These are phyloP conservation scores for Eupithecia dodoneata DNA, from an alignment of 2,888 invertebrate genomes.

Conservation along the genomic window DNA sequence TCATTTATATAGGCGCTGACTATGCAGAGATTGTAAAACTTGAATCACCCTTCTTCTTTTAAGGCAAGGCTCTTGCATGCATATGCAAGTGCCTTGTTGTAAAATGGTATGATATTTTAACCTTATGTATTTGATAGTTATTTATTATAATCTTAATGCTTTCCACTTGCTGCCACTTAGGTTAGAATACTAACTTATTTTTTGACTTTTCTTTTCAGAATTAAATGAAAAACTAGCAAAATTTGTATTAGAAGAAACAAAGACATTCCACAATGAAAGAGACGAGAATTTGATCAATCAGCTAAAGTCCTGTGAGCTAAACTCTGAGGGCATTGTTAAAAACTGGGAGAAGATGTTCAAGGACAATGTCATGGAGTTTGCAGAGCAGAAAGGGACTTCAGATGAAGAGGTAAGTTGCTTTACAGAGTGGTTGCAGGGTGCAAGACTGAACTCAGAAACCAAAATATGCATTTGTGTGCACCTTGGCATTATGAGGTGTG, in stretches of 20 bases:
- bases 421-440: neutral
- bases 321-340: slow-evolving; percentile 90
- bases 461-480: neutral
- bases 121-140: no score
- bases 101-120: no score
- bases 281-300: slow-evolving; percentile 85
- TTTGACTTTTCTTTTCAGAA: slow-evolving; percentile 68
- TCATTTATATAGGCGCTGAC: no score
- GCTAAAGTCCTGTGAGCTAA: slow-evolving; percentile 85
- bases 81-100: no score
- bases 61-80: no score
- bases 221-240: slow-evolving; percentile 83
- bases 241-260: slow-evolving; percentile 88
- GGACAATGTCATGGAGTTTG: slow-evolving; percentile 92
- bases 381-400: slow-evolving; percentile 90
- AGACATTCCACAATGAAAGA: slow-evolving; percentile 86
- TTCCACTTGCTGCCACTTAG: no score
- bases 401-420: slow-evolving; percentile 86
- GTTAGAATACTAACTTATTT: no score
- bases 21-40: no score
- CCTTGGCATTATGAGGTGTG: no score
- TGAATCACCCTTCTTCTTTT: no score
- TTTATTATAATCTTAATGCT: no score
- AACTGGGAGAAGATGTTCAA: slow-evolving; percentile 92
- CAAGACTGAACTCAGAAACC: no score